Conservation (phyloP, 2,888 invertebrate species). For the Synanthedon myopaeformis region DNA sequence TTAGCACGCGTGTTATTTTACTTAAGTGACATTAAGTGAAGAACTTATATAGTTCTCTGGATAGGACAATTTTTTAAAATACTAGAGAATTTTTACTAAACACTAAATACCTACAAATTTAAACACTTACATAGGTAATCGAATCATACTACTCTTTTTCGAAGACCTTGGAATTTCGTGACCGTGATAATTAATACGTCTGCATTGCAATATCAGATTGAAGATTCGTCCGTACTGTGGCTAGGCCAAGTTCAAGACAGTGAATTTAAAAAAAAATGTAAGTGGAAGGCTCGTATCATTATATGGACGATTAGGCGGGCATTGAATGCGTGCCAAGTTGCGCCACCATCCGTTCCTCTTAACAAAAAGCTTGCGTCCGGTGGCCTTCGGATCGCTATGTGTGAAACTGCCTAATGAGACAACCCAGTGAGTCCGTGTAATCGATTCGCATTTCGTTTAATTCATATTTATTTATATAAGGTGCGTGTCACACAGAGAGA, state of each 20-base stretch:
- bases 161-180: too few species aligned
- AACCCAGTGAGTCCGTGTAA: not conserved
- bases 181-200: too few species aligned
- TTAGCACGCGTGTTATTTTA: too few species aligned
- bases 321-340: constrained; percentile 26
- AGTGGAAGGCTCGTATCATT: constrained; percentile 27
- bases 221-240: constrained; percentile 2
- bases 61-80: too few species aligned
- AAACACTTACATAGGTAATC: too few species aligned
- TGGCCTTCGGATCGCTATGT: constrained; percentile 21
- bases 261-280: constrained; percentile 17
- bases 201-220: too few species aligned
- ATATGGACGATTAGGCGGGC: constrained; percentile 26
- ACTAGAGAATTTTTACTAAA: too few species aligned
- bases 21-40: too few species aligned
- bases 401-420: constrained; percentile 15
- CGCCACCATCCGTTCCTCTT: constrained; percentile 36
- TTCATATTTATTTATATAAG: not conserved
- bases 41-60: too few species aligned
- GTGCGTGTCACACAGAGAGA: not conserved
- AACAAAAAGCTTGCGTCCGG: constrained; percentile 30
- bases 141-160: too few species aligned
- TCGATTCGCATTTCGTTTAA: not conserved
- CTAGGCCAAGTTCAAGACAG: constrained; percentile 49
- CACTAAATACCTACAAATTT: too few species aligned